A percentile compares a stretch with the other conserved stretches of the same genome.
Evolutionary conservation across 2,113 vertebrate species (phyloP).

Genomic region (Syngnathus scovelli): DNA sequence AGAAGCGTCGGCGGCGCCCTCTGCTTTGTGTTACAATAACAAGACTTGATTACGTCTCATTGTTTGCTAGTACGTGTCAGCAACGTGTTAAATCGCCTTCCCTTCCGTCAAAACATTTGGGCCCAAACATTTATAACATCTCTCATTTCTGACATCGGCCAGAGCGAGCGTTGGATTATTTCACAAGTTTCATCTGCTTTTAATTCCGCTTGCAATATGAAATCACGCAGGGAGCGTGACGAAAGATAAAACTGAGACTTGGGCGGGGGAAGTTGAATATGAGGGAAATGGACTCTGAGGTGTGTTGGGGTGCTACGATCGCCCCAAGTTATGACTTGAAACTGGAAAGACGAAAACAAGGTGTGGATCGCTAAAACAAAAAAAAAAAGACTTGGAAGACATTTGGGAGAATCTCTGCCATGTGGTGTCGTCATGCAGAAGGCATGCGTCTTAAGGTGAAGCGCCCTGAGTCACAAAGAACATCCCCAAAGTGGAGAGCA

Average conservation of each 20-base stretch:
- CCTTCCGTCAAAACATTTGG: constrained; percentile 5
- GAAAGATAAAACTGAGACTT: neutral
- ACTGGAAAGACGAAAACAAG: constrained; percentile 31
- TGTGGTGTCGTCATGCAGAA: constrained; percentile 23
- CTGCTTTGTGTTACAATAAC: constrained; percentile 9
- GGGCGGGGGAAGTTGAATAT: neutral
- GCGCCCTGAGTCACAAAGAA: constrained; percentile 35
- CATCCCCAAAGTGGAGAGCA: constrained; percentile 15
- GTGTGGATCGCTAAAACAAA: constrained; percentile 19
- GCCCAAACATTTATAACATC: constrained; percentile 5
- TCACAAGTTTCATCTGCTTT: constrained; percentile 1
- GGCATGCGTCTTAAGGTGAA: constrained; percentile 30
- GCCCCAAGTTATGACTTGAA: constrained; percentile 9
- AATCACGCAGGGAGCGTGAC: constrained; percentile 1
- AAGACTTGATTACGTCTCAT: constrained; percentile 6
- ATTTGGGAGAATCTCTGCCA: constrained; percentile 26
- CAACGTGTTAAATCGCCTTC: constrained; percentile 5
- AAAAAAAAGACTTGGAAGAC: too few species aligned
- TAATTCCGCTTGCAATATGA: constrained; percentile 1
- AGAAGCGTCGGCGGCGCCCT: neutral
- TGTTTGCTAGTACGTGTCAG: constrained; percentile 8
- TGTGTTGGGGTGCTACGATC: neutral
- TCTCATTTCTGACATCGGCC: constrained; percentile 4
- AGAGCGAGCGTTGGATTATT: constrained; percentile 2
- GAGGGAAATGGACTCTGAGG: neutral